A percentile compares a stretch with the other conserved stretches of the same genome.
Evolutionary conservation across 1,140 invertebrate species (phyloP).

Genomic region (Cotesia vestalis): DNA sequence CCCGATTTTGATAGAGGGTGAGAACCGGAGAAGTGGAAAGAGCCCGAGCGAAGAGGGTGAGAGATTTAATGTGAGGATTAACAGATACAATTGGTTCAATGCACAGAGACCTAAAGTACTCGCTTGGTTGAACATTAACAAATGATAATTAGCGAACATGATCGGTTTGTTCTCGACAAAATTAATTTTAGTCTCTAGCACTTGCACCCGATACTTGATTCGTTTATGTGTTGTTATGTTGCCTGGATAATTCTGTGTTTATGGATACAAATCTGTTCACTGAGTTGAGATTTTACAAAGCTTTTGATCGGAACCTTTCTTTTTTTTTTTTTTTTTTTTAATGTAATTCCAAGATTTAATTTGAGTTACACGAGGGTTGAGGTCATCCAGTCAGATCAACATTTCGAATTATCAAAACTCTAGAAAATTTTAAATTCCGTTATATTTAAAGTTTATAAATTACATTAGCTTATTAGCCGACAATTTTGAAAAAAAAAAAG

Average conservation of each 20-base stretch:
- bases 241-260: too few relatives aligned
- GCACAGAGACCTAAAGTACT: slow-evolving; percentile 19
- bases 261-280: too few relatives aligned
- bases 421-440: too few relatives aligned
- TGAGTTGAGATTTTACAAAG: neutral
- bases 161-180: slow-evolving; percentile 41
- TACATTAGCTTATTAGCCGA: too few relatives aligned
- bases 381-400: too few relatives aligned
- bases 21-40: neutral
- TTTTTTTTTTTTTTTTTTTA: neutral
- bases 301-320: neutral
- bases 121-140: slow-evolving; percentile 46
- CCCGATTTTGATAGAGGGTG: neutral
- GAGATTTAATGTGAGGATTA: slow-evolving; percentile 23
- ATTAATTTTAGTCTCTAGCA: slow-evolving; percentile 48
- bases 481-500: too few relatives aligned
- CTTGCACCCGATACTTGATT: slow-evolving; percentile 45
- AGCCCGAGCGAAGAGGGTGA: slow-evolving; percentile 5
- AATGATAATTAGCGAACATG: slow-evolving; percentile 50
- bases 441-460: too few relatives aligned
- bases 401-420: too few relatives aligned
- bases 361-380: too few relatives aligned
- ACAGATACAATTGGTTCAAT: slow-evolving; percentile 23
- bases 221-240: too few relatives aligned
- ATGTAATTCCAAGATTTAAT: too few relatives aligned